Conservation (phyloP, 2,113 vertebrate genomes). For the Sapajus apella region DNA sequence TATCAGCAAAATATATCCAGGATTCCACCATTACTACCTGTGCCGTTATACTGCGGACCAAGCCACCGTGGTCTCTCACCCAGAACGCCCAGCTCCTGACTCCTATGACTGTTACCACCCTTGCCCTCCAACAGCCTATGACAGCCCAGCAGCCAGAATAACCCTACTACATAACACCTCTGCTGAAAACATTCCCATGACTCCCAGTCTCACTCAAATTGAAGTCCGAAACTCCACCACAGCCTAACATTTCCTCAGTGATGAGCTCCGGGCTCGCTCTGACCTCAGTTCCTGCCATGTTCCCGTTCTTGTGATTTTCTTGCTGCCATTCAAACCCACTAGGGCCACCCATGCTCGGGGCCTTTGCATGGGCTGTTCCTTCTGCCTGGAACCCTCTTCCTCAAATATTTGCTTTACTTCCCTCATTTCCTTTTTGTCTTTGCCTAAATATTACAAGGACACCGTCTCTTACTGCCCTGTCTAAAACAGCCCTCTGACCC, state of each 20-base stretch:
- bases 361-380: background rate
- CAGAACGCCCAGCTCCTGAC: too few species aligned
- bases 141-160: background rate
- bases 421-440: background rate
- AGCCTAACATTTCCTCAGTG: background rate
- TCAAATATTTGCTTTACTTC: background rate
- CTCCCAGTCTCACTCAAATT: background rate
- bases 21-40: background rate
- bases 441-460: background rate
- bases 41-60: background rate
- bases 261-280: rapidly evolving
- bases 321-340: background rate
- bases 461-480: background rate
- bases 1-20: background rate
- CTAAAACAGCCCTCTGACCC: background rate
- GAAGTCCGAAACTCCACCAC: background rate
- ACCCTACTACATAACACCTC: background rate
- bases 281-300: background rate
- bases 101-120: background rate
- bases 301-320: background rate
- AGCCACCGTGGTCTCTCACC: background rate
- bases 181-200: background rate
- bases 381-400: too few species aligned
- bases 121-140: too few species aligned
- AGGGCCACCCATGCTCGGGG: rapidly evolving